Evolutionary conservation across 2,888 invertebrate genomes (phyloP).

Genomic region (Aricia artaxerxes): DNA sequence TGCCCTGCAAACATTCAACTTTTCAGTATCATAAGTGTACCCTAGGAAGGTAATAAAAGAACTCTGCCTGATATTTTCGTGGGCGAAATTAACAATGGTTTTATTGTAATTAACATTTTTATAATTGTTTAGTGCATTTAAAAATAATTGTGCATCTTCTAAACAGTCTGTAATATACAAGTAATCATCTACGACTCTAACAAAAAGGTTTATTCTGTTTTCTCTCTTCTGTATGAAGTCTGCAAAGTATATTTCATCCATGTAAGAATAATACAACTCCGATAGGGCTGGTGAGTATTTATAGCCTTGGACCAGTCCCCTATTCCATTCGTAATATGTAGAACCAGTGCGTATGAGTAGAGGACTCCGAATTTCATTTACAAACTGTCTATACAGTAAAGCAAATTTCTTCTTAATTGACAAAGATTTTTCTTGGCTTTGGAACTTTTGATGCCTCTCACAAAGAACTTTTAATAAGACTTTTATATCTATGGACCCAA

Average conservation of each 20-base stretch:
- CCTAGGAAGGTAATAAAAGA: slow-evolving; percentile 67
- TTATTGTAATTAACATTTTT: slow-evolving; percentile 70
- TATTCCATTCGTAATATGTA: slow-evolving; percentile 70
- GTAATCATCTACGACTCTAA: slow-evolving; percentile 74
- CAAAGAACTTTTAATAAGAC: slow-evolving; percentile 59
- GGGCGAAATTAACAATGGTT: slow-evolving; percentile 65
- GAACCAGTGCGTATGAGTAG: slow-evolving; percentile 69
- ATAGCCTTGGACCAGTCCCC: slow-evolving; percentile 73
- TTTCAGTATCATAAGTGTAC: slow-evolving; percentile 62
- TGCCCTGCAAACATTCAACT: slow-evolving; percentile 64
- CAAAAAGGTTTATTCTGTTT: slow-evolving; percentile 57
- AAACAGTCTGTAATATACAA: slow-evolving; percentile 69
- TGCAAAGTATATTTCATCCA: slow-evolving; percentile 62
- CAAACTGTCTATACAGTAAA: slow-evolving; percentile 59
- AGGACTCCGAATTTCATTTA: slow-evolving; percentile 62
- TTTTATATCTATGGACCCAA: slow-evolving; percentile 68
- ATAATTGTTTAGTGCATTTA: slow-evolving; percentile 60
- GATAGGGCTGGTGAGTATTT: slow-evolving; percentile 75
- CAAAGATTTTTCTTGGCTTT: slow-evolving; percentile 54
- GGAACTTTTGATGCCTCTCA: slow-evolving; percentile 54
- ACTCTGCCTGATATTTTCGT: slow-evolving; percentile 53
- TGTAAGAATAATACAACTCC: slow-evolving; percentile 67
- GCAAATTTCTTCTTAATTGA: slow-evolving; percentile 56
- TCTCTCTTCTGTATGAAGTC: slow-evolving; percentile 49
- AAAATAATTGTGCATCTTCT: slow-evolving; percentile 59